Base-by-base conservation (phyloP, 92 coral and sea anemone species). In the Zoanthus solanderi region DNA sequence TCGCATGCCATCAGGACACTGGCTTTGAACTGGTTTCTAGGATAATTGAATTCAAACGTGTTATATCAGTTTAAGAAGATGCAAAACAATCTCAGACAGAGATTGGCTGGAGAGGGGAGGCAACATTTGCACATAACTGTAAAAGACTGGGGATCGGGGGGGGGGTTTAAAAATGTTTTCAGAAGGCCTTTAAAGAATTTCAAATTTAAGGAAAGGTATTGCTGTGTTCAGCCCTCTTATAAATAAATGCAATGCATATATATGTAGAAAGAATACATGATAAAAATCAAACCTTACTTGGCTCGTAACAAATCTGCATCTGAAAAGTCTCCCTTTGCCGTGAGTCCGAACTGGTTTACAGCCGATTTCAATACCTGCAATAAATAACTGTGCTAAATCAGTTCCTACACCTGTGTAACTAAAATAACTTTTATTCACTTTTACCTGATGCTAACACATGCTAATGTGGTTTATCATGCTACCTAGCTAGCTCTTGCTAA, bases 21-120 rank as follows among this genome's bases (percentile, higher is more conserved):
- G 9, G 98, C 98, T 74, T 97, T 95, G 75, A 95, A 83, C 83
- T 97, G 99, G 83, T 97, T 97, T 88, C 99, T 97, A 48, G 6
- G 72, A 82, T 5, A 66, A 4, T 37, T 37, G 1, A 37, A 37
- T 37, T 37, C 42, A 37, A 37, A 37, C 4, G 42, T 37, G 42
- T 37, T 37, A 1, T 37, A 37, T 37, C 42, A 1, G 42, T 37
- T 37, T 37, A 37, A 37, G 42, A 4, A 37, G 42, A 37, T 37
- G 42, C 42, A 37, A 37, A 37, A 37, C 42, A 37, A 37, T 37
- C 42, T 2, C 2, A 37, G 42, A 37, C 2, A 37, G 42, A 37
- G 42, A 37, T 37, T 37, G 42, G 42, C 42, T 37, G 42, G 42
- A 37, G 42, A 37, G 42, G 3, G 42, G 42, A 37, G 42, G 42